Evolutionary conservation across 1,140 invertebrate genomes (phyloP), one percentile per base, ranked within the genome.

Genomic region (Schlechtendalia chinensis): DNA sequence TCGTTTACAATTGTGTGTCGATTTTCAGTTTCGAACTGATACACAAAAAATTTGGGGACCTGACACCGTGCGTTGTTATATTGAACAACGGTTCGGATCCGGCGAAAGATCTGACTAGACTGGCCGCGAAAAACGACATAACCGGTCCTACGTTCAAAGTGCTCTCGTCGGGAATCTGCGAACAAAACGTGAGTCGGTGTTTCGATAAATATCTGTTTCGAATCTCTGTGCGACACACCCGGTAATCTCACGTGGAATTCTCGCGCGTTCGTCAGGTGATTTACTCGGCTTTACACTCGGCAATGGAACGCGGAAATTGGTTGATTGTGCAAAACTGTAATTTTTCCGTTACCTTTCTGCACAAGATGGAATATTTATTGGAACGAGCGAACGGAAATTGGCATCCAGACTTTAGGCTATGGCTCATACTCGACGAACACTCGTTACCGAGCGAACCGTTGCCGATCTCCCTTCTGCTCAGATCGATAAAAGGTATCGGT

Each of bases 101-200:
- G 93, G 93, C 56, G 92, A 96, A 82, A 85, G 96, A 56, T 94
- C 96, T 84, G 88, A 91, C 81, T 94, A 93, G 1, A 86, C 95
- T 1, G 47, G 87, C 75, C 5, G 16, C n/a, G 19, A 79, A 79
- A 61, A 79, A 61, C 29, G 56, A 59, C 24, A 79, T 47, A 50
- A 47, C 22, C 12, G 56, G 56, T 14, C 56, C 56, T 1, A 50
- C 75, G 10, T 79, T 19, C 16, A 61, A 79, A 27, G 58, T 63
- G 6, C 22, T 79, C 17, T 61, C 75, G 45, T 63, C 47, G 17
- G 75, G 56, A 50, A 47, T n/a, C 50, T 45, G 22, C 27, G 19
- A 63, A 29, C 58, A 79, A 27, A 5, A 59, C 12, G 75, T 79
- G 29, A 47, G 16, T 24, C 39, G 32, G 12, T n/a, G 19, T 27